Evolutionary conservation across 2,113 vertebrate species (phyloP).

Genomic region (Stegastes partitus): DNA sequence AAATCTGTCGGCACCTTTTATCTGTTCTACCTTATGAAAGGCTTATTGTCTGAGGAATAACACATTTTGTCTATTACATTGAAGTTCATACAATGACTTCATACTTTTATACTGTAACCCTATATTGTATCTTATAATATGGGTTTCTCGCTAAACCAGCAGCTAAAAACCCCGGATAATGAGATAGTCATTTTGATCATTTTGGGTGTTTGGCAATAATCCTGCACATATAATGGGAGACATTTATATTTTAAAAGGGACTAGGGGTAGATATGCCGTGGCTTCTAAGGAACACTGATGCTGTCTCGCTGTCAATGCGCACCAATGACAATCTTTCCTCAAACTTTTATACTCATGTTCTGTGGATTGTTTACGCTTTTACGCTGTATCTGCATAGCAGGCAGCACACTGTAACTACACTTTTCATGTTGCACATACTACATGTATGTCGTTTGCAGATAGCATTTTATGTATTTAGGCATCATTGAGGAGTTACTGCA

Average conservation of each 20-base stretch:
- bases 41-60: not conserved
- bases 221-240: not conserved
- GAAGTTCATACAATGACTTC: not conserved
- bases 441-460: not conserved
- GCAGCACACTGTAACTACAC: not conserved
- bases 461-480: constrained; percentile 10
- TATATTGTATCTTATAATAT: not conserved
- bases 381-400: not conserved
- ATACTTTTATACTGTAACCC: not conserved
- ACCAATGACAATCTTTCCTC: constrained; percentile 1
- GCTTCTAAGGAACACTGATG: constrained; percentile 1
- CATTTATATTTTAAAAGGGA: constrained; percentile 10
- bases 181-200: not conserved
- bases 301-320: constrained; percentile 8
- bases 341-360: not conserved
- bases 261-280: not conserved
- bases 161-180: no score
- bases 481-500: not conserved
- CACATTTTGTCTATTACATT: not conserved
- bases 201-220: not conserved
- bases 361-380: constrained; percentile 22
- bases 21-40: not conserved
- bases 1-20: not conserved
- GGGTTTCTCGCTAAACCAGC: not conserved
- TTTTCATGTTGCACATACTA: not conserved